Percentiles rank a stretch among this genome's conserved stretches.
Evolutionary conservation across 2,113 vertebrate genomes (phyloP).

Genomic region (Passer domesticus): DNA sequence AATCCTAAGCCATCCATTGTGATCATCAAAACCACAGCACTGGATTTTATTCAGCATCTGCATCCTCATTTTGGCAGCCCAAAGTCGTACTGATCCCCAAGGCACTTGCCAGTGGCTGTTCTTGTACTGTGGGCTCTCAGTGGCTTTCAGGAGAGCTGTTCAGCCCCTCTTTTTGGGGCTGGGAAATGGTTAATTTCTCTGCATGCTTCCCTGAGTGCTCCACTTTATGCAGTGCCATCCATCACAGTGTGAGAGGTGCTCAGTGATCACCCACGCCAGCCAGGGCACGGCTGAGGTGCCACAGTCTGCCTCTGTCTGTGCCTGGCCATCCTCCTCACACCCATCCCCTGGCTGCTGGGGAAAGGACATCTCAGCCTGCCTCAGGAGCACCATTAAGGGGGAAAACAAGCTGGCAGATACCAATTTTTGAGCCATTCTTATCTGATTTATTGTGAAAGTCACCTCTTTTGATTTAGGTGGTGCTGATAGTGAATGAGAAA

Average conservation of each 20-base stretch:
- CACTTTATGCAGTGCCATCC: neutral
- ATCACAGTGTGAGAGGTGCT: slow-evolving; percentile 1
- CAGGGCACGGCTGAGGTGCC: neutral
- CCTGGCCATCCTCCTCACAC: slow-evolving; percentile 22
- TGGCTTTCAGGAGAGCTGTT: neutral
- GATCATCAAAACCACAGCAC: neutral
- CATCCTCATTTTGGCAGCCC: neutral
- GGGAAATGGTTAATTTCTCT: neutral
- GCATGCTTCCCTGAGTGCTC: neutral
- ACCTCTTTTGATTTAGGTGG: slow-evolving; percentile 67
- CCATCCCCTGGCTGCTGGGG: neutral
- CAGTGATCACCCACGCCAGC: neutral
- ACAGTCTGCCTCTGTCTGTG: neutral
- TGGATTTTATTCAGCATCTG: neutral
- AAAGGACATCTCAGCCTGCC: slow-evolving; percentile 22
- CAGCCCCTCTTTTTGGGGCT: neutral
- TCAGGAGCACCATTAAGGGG: slow-evolving; percentile 46
- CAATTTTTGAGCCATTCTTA: slow-evolving; percentile 54
- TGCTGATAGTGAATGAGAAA: slow-evolving; percentile 56
- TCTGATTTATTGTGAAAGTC: slow-evolving; percentile 72
- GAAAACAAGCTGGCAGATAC: slow-evolving; percentile 63
- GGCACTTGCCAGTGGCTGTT: neutral
- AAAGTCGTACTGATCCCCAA: accelerated
- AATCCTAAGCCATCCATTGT: neutral
- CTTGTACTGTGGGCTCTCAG: accelerated